Percentiles rank a stretch among this genome's conserved stretches.
These are phyloP conservation scores for Epirrhoe tristata DNA, from an alignment of 2,888 invertebrate genomes.

Conservation along the genomic window DNA sequence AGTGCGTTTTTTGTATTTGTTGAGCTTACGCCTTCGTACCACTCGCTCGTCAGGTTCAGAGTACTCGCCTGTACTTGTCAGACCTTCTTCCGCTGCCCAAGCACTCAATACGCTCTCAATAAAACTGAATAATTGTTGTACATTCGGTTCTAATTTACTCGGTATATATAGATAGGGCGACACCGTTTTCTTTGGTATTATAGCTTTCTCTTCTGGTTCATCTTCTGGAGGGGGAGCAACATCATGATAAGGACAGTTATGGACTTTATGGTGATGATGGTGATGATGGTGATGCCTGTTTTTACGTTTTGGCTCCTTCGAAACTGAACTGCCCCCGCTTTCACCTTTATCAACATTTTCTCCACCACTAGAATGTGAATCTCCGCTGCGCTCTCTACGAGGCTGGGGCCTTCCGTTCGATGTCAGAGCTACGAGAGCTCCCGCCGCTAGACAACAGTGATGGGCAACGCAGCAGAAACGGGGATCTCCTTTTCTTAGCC, in stretches of 20 bases:
- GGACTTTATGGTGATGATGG: slow-evolving; percentile 77
- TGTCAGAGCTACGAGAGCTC: slow-evolving; percentile 71
- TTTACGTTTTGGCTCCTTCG: slow-evolving; percentile 69
- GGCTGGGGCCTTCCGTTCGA: slow-evolving; percentile 71
- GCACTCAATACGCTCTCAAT: slow-evolving; percentile 92
- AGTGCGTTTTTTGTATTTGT: slow-evolving; percentile 87
- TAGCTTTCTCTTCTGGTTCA: slow-evolving; percentile 68
- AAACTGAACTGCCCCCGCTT: slow-evolving; percentile 56
- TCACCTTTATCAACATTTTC: slow-evolving; percentile 76
- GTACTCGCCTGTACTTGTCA: slow-evolving; percentile 90
- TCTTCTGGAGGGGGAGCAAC: slow-evolving; percentile 69
- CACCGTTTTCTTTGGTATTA: slow-evolving; percentile 76
- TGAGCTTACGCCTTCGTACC: slow-evolving; percentile 85
- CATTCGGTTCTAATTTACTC: slow-evolving; percentile 89
- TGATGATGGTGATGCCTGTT: slow-evolving; percentile 73
- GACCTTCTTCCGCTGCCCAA: slow-evolving; percentile 90
- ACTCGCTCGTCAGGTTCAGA: slow-evolving; percentile 90
- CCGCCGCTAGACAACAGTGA: slow-evolving; percentile 80
- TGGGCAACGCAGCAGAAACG: slow-evolving; percentile 82
- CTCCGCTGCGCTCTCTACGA: slow-evolving; percentile 73
- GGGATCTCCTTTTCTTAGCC: slow-evolving; percentile 73
- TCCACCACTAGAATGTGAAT: slow-evolving; percentile 81
- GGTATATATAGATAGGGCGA: slow-evolving; percentile 83
- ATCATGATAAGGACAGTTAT: slow-evolving; percentile 78
- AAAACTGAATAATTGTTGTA: slow-evolving; percentile 92